Evolutionary conservation across 2,888 invertebrate genomes (phyloP), one percentile per base, ranked within the genome.

Genomic region (Chrysotoxum bicinctum): DNA sequence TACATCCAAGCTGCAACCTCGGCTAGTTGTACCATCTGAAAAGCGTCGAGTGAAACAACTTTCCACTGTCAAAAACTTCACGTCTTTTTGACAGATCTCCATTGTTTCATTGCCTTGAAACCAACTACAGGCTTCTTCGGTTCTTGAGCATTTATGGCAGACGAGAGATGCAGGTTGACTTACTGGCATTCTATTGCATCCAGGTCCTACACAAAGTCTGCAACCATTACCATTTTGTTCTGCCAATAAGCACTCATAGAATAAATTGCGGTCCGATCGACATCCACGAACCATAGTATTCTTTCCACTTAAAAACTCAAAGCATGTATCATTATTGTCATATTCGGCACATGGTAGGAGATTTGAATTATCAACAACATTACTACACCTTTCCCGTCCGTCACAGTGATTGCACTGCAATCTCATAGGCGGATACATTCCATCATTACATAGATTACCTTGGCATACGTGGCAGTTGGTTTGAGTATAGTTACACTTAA

Each of bases 401-500:
- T 72, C 75, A 35, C 91, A 91, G 64, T 91, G 89, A 83, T 90
- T 88, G 26, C 91, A 91, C 69, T 88, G 88, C 2, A 90, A 60
- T 12, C 91, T 88, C 26, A 88, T 32, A n/a, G 87, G 79, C 0
- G 91, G 90, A 79, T 87, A 90, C 0, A 89, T 74, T 4, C 89
- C 90, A 6, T 79, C 87, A 35, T 91, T 91, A 87, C 91, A 91
- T 21, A 90, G 88, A 58, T 81, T 89, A 14, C 89, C 89, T 6
- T 87, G 68, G 45, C 91, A 91, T 16, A 68, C 45, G 8, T 68
- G 82, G 21, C 91, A 90, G 3, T 81, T 87, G 8, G 77, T 7
- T 7, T 88, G 78, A 1, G 88, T 77, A 0, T 64, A 19, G 32
- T 72, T 86, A 52, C 90, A 90, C 19, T 84, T 86, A 3, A 90